Evolutionary conservation across 2,888 invertebrate species (phyloP), one percentile per base, ranked within the genome.

Genomic region (Hedychridium roseum): DNA sequence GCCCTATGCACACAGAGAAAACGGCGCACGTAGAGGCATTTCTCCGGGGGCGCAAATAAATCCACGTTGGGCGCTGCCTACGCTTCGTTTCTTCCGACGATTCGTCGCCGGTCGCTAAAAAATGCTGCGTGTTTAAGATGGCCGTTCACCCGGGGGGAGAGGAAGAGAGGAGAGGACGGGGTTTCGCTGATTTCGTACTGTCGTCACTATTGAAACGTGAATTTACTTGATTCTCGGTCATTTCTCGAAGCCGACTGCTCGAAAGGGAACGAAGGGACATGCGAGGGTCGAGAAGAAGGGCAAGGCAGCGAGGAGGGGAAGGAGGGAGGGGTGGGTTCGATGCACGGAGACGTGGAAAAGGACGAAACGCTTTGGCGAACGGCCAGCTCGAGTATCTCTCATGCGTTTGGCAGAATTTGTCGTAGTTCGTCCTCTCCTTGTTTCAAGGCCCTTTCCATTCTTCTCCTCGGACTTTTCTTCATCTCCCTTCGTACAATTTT

Each of bases 321-420:
- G 9, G 9, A 23, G 23, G 9, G 23, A 23, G 23, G 9, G 9
- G 11, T 14, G 31, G 27, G 36, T 20, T 11, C 12, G 36, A n/a
- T n/a, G n/a, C n/a, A n/a, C n/a, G n/a, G n/a, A n/a, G 49, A 54
- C 42, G 51, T 6, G 38, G 14, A n/a, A 18, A 31, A 18, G 41
- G 54, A 49, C 5, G 9, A 23, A 46, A 51, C 65, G 64, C 63
- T 57, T 69, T 72, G 72, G 73, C 72, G 53, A 58, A 16, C 46
- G 54, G 61, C 72, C 72, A 72, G 57, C 57, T 60, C 50, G 32
- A 66, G 60, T 70, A 68, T 70, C 62, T 68, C 64, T 59, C 66
- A 47, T 61, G 68, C 70, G 68, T 70, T 72, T 69, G 69, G 62
- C 63, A 60, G 57, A 68, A 71, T 72, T 72, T 72, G 63, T 68